Conservation (phyloP, 2,113 vertebrate species). For the Sebastes schlegelii region DNA sequence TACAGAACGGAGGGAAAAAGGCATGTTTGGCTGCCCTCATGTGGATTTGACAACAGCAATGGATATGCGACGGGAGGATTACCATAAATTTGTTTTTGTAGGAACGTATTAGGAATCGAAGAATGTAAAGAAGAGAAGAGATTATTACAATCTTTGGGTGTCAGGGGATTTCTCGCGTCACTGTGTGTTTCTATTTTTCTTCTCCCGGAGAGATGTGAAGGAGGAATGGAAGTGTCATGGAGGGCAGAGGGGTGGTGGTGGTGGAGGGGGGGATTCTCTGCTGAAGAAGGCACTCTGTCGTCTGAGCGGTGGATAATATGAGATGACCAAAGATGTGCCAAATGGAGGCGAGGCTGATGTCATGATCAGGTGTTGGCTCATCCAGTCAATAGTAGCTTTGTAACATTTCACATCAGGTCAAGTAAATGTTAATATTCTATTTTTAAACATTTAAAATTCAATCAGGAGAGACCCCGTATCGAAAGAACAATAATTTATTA, state of each 20-base stretch:
- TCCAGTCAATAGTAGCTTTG: background rate
- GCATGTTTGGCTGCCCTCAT: constrained; percentile 74
- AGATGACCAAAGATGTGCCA: constrained; percentile 17
- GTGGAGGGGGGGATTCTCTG: constrained; percentile 44
- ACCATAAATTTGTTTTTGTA: constrained; percentile 79
- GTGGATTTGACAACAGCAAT: constrained; percentile 76
- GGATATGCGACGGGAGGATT: constrained; percentile 65
- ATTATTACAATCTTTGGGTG: constrained; percentile 77
- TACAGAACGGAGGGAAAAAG: constrained; percentile 49
- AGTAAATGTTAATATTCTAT: accelerated
- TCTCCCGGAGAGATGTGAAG: constrained; percentile 48
- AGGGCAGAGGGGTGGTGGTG: constrained; percentile 42
- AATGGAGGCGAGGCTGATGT: constrained; percentile 9
- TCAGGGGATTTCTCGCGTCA: constrained; percentile 71
- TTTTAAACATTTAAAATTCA: background rate
- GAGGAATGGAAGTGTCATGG: constrained; percentile 51
- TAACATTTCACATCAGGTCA: constrained; percentile 2
- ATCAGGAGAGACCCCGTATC: too few species aligned
- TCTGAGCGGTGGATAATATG: constrained; percentile 33
- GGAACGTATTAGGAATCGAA: constrained; percentile 65
- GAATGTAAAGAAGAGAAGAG: constrained; percentile 73
- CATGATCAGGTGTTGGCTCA: constrained; percentile 3
- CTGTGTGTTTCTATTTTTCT: constrained; percentile 66
- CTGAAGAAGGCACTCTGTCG: constrained; percentile 35
- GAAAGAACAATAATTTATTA: too few species aligned